A percentile compares a stretch with the other conserved stretches of the same genome.
Evolutionary conservation across 1,140 invertebrate species (phyloP).

Genomic region (Tribolium castaneum): DNA sequence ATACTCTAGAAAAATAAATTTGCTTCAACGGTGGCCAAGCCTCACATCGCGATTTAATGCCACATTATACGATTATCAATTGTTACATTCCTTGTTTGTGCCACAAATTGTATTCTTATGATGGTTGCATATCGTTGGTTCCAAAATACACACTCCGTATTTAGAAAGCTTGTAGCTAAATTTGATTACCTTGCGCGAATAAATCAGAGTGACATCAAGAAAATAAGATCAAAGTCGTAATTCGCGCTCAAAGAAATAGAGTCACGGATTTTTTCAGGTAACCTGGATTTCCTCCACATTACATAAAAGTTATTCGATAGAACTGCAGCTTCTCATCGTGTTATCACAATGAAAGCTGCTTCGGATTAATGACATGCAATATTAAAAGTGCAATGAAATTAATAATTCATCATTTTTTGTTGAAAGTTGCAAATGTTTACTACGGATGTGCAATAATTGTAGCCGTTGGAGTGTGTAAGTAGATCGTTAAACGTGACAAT

Average conservation of each 20-base stretch:
- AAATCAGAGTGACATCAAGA: constrained; percentile 13
- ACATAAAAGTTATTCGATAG: not conserved
- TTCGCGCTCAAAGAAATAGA: not conserved
- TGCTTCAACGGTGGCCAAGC: too few relatives aligned
- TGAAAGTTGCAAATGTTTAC: not conserved
- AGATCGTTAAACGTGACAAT: constrained; percentile 18
- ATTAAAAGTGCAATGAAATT: constrained; percentile 2
- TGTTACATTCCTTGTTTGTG: not conserved
- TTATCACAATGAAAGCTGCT: not conserved
- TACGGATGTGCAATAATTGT: constrained; percentile 5
- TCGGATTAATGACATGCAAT: not conserved
- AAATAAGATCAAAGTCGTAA: not conserved
- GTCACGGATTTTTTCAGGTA: not conserved
- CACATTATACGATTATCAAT: not conserved
- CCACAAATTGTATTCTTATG: not conserved
- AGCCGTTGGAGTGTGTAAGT: constrained; percentile 1
- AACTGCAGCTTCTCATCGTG: not conserved
- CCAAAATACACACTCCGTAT: not conserved
- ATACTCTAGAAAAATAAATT: too few relatives aligned
- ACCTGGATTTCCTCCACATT: constrained; percentile 5
- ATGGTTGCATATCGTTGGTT: constrained; percentile 2
- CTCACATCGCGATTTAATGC: not conserved
- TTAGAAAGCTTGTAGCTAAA: constrained; percentile 16
- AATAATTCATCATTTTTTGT: constrained; percentile 12
- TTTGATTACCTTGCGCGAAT: constrained; percentile 18